Conservation (phyloP, 2,113 vertebrate species). For the Macrotis lagotis region DNA sequence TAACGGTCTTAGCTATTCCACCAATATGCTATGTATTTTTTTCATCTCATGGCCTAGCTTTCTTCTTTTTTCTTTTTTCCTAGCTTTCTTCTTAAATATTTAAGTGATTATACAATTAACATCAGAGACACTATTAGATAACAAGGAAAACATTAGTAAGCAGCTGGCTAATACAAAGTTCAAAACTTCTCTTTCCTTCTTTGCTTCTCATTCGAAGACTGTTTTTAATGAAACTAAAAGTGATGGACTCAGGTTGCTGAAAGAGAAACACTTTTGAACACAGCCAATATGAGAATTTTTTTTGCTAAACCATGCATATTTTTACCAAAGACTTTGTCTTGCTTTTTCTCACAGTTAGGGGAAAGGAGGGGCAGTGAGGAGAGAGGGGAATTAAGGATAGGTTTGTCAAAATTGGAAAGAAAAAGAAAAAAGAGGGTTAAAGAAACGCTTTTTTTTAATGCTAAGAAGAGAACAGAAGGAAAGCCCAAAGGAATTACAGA, state of each 20-base stretch:
- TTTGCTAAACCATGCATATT: neutral
- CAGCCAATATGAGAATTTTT: neutral
- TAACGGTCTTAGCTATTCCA: neutral
- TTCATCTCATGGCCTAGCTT: neutral
- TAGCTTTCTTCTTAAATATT: neutral
- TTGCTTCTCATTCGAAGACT: neutral
- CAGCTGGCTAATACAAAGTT: neutral
- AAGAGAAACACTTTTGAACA: neutral
- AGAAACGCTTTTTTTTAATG: neutral
- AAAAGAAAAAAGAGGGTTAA: neutral
- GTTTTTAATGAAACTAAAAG: neutral
- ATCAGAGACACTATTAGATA: neutral
- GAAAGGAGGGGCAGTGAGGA: too few species aligned
- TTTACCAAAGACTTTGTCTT: neutral
- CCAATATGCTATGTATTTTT: neutral
- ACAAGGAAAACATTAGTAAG: neutral
- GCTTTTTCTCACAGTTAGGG: too few species aligned
- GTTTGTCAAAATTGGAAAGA: neutral
- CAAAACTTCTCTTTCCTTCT: neutral
- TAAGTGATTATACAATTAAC: neutral
- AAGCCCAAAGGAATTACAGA: neutral
- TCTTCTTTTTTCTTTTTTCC: neutral
- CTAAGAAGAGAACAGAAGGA: neutral
- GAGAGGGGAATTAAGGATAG: neutral
- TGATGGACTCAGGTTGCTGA: neutral